A percentile compares a stretch with the other conserved stretches of the same genome.
Conservation (phyloP, 2,797 vertebrate species). For the Epinephelus coioides region DNA sequence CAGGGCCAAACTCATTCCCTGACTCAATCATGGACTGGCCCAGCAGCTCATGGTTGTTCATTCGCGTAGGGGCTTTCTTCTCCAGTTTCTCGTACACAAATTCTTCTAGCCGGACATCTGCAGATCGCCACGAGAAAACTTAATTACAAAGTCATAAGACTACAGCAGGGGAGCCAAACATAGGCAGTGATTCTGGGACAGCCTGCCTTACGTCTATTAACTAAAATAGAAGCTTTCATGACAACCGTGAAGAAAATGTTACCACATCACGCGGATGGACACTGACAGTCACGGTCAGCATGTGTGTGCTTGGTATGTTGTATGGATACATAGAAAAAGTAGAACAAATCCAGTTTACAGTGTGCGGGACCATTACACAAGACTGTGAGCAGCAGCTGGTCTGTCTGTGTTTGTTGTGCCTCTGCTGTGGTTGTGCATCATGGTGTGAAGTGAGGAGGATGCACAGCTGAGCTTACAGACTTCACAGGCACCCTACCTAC, state of each 20-base stretch:
- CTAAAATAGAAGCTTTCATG: conserved; percentile 5
- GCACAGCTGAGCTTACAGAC: conserved; percentile 74
- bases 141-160: conserved; percentile 81
- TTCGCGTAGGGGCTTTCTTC: conserved; percentile 94
- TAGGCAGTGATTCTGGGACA: conserved; percentile 7
- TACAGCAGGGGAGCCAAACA: conserved; percentile 45
- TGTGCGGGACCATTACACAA: background rate
- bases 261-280: background rate
- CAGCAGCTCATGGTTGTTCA: conserved; percentile 96
- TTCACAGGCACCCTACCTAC: conserved; percentile 38
- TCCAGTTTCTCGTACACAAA: conserved; percentile 99
- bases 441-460: conserved; percentile 59
- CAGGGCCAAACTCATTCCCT: conserved; percentile 95
- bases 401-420: conserved; percentile 53
- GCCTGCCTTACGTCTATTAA: conserved; percentile 1
- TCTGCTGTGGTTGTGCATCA: conserved; percentile 32
- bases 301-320: conserved; percentile 5
- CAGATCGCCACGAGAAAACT: conserved; percentile 73
- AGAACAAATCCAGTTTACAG: conserved; percentile 14
- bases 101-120: conserved; percentile 98
- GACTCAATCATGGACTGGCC: conserved; percentile 97
- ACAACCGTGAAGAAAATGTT: background rate
- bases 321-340: background rate
- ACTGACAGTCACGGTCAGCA: background rate
- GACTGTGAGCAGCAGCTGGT: conserved; percentile 40